Percentiles rank a stretch among this genome's conserved stretches.
These are phyloP conservation scores for Oegoconia quadripuncta DNA, from an alignment of 2,888 invertebrate species.

Conservation along the genomic window DNA sequence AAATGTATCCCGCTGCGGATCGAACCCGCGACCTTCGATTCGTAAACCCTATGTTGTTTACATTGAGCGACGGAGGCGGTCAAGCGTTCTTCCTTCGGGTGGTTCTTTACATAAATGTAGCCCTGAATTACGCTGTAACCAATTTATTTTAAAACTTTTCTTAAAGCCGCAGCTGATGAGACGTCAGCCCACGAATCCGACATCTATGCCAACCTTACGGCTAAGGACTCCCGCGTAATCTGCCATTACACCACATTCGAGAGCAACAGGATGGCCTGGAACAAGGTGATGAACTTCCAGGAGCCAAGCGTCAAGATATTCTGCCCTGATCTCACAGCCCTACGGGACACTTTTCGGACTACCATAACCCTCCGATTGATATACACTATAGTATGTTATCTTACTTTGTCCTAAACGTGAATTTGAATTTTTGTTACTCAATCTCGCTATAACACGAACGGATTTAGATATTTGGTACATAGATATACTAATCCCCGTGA, in stretches of 20 bases:
- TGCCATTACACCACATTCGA: constrained; percentile 64
- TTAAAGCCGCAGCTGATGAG: not conserved
- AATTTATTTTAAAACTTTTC: not conserved
- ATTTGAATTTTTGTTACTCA: too few species aligned
- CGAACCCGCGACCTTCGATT: too few species aligned
- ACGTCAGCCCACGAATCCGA: constrained; percentile 30
- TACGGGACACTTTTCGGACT: constrained; percentile 78
- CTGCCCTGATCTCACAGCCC: constrained; percentile 63
- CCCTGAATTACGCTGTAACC: too few species aligned
- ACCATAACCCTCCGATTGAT: constrained; percentile 69
- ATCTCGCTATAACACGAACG: too few species aligned
- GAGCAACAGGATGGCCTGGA: constrained; percentile 72
- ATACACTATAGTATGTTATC: constrained; percentile 63
- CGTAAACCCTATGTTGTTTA: too few species aligned
- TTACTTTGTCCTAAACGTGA: too few species aligned
- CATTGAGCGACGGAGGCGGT: too few species aligned
- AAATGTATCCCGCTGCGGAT: too few species aligned
- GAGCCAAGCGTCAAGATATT: constrained; percentile 72
- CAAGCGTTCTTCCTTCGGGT: too few species aligned
- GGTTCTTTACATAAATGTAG: too few species aligned
- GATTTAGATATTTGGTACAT: too few species aligned
- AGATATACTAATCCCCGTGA: too few species aligned
- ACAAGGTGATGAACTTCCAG: constrained; percentile 73
- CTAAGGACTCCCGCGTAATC: constrained; percentile 47
- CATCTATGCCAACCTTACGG: constrained; percentile 42